Conservation (phyloP, 2,797 vertebrate species). For the Tiaroga cobitis region DNA sequence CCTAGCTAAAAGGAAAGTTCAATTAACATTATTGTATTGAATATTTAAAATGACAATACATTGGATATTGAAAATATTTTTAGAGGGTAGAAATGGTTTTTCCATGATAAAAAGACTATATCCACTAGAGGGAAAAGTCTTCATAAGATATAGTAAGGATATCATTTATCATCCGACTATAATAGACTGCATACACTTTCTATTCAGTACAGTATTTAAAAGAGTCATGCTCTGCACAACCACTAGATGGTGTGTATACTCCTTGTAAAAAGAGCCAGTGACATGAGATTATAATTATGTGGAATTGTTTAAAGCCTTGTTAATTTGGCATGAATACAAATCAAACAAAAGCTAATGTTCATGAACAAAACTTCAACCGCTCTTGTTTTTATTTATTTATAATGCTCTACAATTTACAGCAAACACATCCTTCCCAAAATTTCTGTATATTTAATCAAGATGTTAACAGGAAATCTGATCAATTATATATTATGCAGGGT, state of each 20-base stretch:
- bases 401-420: not conserved
- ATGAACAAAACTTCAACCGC: not conserved
- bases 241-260: slow-evolving; percentile 24
- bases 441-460: not conserved
- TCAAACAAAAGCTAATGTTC: not conserved
- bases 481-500: not conserved
- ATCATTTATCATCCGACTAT: not conserved
- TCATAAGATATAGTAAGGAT: not conserved
- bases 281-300: not conserved
- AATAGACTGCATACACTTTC: not conserved
- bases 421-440: not conserved
- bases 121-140: not conserved
- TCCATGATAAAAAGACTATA: not conserved
- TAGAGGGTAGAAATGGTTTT: not conserved
- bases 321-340: not conserved
- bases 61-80: not conserved
- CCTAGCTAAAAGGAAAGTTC: not conserved
- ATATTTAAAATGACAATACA: not conserved
- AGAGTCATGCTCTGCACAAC: too few relatives aligned
- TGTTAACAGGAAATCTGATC: not conserved
- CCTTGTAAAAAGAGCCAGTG: not conserved
- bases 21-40: not conserved
- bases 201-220: not conserved
- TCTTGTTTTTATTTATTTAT: not conserved
- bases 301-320: not conserved